These are phyloP conservation scores for Oscheius sp. DNA, from an alignment of 2,888 invertebrate genomes.

Conservation along the genomic window DNA sequence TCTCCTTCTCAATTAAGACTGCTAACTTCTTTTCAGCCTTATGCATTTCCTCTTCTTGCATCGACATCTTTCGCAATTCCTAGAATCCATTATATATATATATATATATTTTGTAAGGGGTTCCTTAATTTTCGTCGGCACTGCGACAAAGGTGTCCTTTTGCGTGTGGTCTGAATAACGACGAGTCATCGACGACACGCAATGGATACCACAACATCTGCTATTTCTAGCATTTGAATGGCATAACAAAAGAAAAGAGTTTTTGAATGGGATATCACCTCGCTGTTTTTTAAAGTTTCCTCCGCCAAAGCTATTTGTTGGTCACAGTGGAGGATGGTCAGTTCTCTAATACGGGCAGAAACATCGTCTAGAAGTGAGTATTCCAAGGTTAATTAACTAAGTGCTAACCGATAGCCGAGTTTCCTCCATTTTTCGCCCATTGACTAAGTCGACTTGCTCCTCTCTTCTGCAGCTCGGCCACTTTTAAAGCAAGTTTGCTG, in stretches of 20 bases:
- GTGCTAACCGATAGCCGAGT: constrained; percentile 15
- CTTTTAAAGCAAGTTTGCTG: constrained; percentile 21
- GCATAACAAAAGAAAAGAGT: too few relatives aligned
- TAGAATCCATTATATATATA: background rate
- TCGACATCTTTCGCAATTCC: constrained; percentile 20
- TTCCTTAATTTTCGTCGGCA: constrained; percentile 10
- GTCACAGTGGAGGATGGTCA: constrained; percentile 19
- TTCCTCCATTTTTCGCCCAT: constrained; percentile 25
- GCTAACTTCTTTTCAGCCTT: constrained; percentile 10
- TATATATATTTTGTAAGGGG: too few relatives aligned
- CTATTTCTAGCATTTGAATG: background rate
- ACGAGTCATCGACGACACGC: constrained; percentile 11
- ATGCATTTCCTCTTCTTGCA: constrained; percentile 18
- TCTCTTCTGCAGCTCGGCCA: constrained; percentile 22
- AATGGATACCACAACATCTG: constrained; percentile 20
- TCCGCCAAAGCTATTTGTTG: constrained; percentile 19
- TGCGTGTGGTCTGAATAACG: constrained; percentile 17
- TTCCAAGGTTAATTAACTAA: background rate
- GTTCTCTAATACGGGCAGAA: constrained; percentile 16
- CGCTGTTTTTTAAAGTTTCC: constrained; percentile 6
- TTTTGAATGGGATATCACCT: too few relatives aligned
- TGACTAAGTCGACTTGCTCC: constrained; percentile 14
- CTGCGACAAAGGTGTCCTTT: constrained; percentile 19
- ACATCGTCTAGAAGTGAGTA: constrained; percentile 17
- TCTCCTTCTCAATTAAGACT: constrained; percentile 13